Percentiles rank a stretch among this genome's conserved stretches.
Evolutionary conservation across 2,888 invertebrate genomes (phyloP).

Genomic region (Cantharis flavilabris): DNA sequence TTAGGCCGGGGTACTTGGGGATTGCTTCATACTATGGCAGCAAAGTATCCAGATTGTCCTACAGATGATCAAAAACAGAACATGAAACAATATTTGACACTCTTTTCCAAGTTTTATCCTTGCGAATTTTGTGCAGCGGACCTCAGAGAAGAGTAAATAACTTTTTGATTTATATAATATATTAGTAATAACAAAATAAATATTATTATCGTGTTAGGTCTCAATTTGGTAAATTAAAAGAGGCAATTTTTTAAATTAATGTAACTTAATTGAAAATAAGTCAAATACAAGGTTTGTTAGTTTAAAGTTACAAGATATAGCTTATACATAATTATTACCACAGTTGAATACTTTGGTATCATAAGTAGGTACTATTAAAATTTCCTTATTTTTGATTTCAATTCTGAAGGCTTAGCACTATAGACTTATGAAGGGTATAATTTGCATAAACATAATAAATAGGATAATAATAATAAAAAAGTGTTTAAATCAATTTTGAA

Average conservation of each 20-base stretch:
- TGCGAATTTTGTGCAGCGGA: constrained; percentile 91
- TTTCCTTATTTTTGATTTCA: too few relatives aligned
- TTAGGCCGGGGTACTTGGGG: constrained; percentile 87
- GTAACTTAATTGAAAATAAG: too few relatives aligned
- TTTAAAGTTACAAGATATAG: too few relatives aligned
- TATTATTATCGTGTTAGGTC: not conserved
- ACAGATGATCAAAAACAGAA: constrained; percentile 69
- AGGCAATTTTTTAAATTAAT: not conserved
- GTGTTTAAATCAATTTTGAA: too few relatives aligned
- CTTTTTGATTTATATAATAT: constrained; percentile 5
- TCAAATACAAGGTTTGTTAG: too few relatives aligned
- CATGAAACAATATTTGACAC: constrained; percentile 79
- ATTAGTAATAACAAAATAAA: not conserved
- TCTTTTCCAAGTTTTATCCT: constrained; percentile 90
- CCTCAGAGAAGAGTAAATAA: constrained; percentile 78
- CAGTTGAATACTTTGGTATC: too few relatives aligned
- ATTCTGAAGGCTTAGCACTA: too few relatives aligned
- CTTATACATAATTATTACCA: too few relatives aligned
- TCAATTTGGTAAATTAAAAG: not conserved
- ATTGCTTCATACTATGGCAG: constrained; percentile 94
- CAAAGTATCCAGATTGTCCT: constrained; percentile 89
- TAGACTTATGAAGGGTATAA: too few relatives aligned
- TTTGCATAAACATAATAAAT: too few relatives aligned
- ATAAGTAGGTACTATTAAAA: not conserved
- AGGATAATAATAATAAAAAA: too few relatives aligned